Evolutionary conservation across 2,113 vertebrate species (phyloP).

Genomic region (Melospiza melodia): DNA sequence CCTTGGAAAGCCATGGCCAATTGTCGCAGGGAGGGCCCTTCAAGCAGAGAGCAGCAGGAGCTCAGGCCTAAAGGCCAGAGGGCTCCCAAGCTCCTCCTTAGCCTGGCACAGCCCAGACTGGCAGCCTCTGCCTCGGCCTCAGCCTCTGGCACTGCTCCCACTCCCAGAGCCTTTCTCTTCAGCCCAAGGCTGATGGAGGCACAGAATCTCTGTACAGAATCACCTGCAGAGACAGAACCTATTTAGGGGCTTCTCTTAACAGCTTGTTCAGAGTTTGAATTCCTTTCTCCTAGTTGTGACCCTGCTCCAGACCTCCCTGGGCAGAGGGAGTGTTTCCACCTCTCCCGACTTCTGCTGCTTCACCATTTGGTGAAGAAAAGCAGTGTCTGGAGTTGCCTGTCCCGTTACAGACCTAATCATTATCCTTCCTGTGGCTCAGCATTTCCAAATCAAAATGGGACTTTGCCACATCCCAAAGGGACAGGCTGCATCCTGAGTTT

Average conservation of each 20-base stretch:
- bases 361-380: not conserved
- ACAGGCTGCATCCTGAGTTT: not conserved
- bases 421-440: not conserved
- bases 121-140: too few relatives aligned
- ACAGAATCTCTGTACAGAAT: not conserved
- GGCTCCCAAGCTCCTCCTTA: not conserved
- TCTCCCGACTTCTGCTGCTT: too few relatives aligned
- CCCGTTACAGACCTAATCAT: not conserved
- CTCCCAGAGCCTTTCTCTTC: not conserved
- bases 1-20: not conserved
- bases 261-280: not conserved
- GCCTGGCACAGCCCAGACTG: not conserved
- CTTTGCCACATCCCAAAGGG: not conserved
- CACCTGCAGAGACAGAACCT: not conserved
- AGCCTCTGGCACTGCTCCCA: too few relatives aligned
- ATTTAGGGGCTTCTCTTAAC: not conserved
- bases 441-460: not conserved
- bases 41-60: not conserved
- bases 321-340: not conserved
- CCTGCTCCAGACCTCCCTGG: not conserved
- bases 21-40: not conserved
- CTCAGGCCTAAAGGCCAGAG: not conserved
- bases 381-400: rapidly evolving
- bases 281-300: not conserved
- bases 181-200: not conserved